Evolutionary conservation across 2,888 invertebrate species (phyloP), one percentile per base, ranked within the genome.

Genomic region (Patella pellucida): DNA sequence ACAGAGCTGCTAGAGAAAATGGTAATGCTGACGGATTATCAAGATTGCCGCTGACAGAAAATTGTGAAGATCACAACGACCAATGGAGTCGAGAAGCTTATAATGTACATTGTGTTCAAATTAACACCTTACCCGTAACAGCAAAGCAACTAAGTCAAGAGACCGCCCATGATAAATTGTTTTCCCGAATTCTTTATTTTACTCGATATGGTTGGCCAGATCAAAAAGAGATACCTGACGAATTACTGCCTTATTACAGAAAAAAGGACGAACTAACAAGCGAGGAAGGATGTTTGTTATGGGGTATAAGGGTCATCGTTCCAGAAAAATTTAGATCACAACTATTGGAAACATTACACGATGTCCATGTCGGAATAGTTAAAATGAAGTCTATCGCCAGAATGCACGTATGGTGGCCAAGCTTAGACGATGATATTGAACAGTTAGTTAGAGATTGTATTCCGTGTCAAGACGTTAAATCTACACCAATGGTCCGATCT

Each of bases 11-110:
- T 1, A 73, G 74, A 7, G 71, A 78, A 2, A 86, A 88, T 78
- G 84, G 84, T 1, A 84, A 89, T 76, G 89, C 86, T n/a, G 88
- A 90, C 78, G 83, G 82, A 11, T 80, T 89, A 16, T 88, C 86
- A 3, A 72, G 89, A 69, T 41, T 86, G 41, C 84, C 85, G 16
- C 41, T 72, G 52, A 27, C 70, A 76, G 12, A 23, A 73, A 19
- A 51, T 11, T 51, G 75, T 68, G 9, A 52, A 31, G 31, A 56
- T 54, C 54, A 23, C 52, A 52, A 68, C 16, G 77, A 80, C 69
- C n/a, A 62, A 31, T 31, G 31, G 31, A 31, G 31, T 31, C 31
- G 31, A 31, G 31, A 31, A 41, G 74, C 73, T 41, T 76, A 76
- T n/a, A 15, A 72, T 15, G 76, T 71, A 19, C 51, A 73, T 7